phyloP scores from a whole-genome alignment of 2,888 invertebrate genomes.

The Stenchaetothrips biformis region DNA sequence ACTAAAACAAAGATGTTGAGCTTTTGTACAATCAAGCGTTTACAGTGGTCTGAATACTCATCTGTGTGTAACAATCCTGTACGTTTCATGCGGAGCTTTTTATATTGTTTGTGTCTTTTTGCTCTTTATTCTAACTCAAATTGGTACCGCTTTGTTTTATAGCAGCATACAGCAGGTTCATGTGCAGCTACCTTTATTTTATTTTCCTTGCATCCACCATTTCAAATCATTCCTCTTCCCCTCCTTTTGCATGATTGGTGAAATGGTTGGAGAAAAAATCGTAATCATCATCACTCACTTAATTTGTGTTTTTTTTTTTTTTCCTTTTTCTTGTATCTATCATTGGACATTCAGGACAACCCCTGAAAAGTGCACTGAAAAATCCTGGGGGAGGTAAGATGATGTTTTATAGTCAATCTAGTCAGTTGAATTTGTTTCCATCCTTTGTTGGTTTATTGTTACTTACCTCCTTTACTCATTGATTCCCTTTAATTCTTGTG shows the following conservation, averaged over 20 bases:
- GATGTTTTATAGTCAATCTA: not conserved
- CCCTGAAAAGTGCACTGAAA: conserved; percentile 8
- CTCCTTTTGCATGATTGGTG: no score
- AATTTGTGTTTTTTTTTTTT: conserved; percentile 27
- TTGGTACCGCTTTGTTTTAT: no score
- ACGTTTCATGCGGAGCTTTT: not conserved
- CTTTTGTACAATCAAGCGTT: conserved; percentile 21
- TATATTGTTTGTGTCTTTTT: not conserved
- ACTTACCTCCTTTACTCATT: not conserved
- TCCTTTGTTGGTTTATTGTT: not conserved
- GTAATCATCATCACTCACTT: not conserved
- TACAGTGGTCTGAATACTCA: not conserved
- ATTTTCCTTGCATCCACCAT: no score
- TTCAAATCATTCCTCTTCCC: no score
- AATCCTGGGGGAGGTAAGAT: conserved; percentile 7
- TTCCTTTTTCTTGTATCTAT: conserved; percentile 40
- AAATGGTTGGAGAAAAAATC: not conserved
- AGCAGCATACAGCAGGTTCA: no score
- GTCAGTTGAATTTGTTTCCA: not conserved
- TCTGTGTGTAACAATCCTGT: no score
- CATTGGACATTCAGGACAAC: conserved; percentile 49
- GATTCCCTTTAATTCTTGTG: not conserved
- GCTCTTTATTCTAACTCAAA: no score
- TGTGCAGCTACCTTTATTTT: no score
- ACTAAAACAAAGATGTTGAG: conserved; percentile 22